Evolutionary conservation across 1,140 invertebrate genomes (phyloP).

Genomic region (Pantala flavescens): DNA sequence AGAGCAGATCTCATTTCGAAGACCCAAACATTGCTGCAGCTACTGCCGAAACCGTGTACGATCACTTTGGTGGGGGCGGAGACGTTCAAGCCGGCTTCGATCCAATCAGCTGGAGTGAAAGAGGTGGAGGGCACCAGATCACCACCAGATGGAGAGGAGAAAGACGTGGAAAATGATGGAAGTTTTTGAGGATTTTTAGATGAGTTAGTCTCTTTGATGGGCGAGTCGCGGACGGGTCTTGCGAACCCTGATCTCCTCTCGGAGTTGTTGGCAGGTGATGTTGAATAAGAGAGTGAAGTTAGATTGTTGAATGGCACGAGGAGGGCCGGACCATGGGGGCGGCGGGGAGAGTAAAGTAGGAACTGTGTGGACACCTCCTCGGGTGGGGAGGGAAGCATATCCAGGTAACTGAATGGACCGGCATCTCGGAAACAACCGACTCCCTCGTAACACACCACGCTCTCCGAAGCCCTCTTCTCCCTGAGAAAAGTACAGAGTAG

Average conservation of each 20-base stretch:
- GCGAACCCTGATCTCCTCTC: not conserved
- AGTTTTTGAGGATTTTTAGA: not conserved
- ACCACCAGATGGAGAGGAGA: not conserved
- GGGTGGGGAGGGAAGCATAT: slow-evolving; percentile 77
- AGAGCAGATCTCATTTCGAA: slow-evolving; percentile 84
- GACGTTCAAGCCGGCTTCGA: slow-evolving; percentile 33
- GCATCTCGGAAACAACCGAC: slow-evolving; percentile 90
- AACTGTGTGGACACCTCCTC: slow-evolving; percentile 70
- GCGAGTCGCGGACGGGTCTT: not conserved
- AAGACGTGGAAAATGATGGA: not conserved
- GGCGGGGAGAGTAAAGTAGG: slow-evolving; percentile 37
- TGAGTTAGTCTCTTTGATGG: not conserved
- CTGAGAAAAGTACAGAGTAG: slow-evolving; percentile 25
- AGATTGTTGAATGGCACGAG: slow-evolving; percentile 26
- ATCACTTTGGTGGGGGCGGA: slow-evolving; percentile 74
- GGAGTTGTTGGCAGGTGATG: not conserved
- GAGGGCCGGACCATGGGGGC: slow-evolving; percentile 27
- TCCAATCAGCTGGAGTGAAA: not conserved
- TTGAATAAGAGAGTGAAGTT: not conserved
- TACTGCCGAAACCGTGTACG: slow-evolving; percentile 88
- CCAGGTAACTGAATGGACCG: slow-evolving; percentile 81
- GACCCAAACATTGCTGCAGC: slow-evolving; percentile 82
- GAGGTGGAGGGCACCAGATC: not conserved
- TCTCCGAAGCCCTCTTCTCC: slow-evolving; percentile 45
- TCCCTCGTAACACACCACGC: slow-evolving; percentile 72